Evolutionary conservation across 1,140 invertebrate species (phyloP).

Genomic region (Drosophila pruinosa): DNA sequence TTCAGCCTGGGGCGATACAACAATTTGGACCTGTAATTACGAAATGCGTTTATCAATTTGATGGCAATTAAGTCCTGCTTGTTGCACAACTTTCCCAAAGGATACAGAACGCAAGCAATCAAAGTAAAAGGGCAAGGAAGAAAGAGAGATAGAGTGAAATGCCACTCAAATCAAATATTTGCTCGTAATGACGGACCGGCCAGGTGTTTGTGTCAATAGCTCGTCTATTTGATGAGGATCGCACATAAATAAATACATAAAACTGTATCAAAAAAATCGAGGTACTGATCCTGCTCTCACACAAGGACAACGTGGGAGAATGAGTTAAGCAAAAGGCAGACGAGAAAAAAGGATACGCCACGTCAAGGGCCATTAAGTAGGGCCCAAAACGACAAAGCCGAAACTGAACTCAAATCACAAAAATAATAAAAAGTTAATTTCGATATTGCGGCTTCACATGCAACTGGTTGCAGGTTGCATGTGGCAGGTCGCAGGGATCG

Average conservation of each 20-base stretch:
- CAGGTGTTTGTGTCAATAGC: slow-evolving; percentile 74
- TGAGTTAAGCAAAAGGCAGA: slow-evolving; percentile 19
- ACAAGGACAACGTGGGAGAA: slow-evolving; percentile 66
- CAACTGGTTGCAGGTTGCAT: not conserved
- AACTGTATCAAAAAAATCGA: slow-evolving; percentile 61
- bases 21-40: slow-evolving; percentile 44
- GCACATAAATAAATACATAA: slow-evolving; percentile 48
- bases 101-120: not conserved
- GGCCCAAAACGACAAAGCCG: not conserved
- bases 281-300: slow-evolving; percentile 52
- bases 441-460: slow-evolving; percentile 12
- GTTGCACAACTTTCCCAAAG: slow-evolving; percentile 5
- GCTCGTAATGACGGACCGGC: slow-evolving; percentile 31
- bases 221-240: slow-evolving; percentile 67
- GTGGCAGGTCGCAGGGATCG: not conserved
- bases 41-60: slow-evolving; percentile 28
- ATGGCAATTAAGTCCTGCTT: slow-evolving; percentile 14
- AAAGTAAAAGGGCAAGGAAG: not conserved
- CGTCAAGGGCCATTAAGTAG: slow-evolving; percentile 63
- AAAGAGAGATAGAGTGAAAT: not conserved
- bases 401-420: not conserved
- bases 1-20: slow-evolving; percentile 5
- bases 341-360: slow-evolving; percentile 54
- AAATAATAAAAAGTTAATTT: slow-evolving; percentile 11
- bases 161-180: slow-evolving; percentile 44